Percentiles rank a stretch among this genome's conserved stretches.
Evolutionary conservation across 2,797 vertebrate species (phyloP).

Genomic region (Pelodytes ibericus): DNA sequence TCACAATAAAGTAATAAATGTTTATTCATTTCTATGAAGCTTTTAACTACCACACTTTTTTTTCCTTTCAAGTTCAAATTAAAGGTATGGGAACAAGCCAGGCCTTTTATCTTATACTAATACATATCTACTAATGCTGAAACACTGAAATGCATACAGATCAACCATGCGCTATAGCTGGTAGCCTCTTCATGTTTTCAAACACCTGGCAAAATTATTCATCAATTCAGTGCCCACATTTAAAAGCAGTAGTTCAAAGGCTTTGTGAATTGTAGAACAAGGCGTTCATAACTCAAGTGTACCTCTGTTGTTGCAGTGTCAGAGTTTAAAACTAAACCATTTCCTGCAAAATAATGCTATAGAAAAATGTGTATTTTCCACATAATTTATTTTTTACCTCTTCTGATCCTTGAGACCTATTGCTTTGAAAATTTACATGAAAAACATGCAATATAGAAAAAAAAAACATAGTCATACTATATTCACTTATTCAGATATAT

Average conservation of each 20-base stretch:
- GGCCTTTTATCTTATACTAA: conserved; percentile 78
- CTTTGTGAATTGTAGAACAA: conserved; percentile 72
- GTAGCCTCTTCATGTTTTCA: conserved; percentile 64
- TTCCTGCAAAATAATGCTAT: conserved; percentile 62
- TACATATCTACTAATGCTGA: conserved; percentile 63
- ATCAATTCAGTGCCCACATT: conserved; percentile 84
- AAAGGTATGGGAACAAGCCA: conserved; percentile 78
- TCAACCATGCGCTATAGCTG: conserved; percentile 56
- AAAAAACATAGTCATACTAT: no score
- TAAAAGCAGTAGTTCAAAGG: conserved; percentile 86
- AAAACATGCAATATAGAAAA: no score
- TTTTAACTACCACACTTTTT: conserved; percentile 70
- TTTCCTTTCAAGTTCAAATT: conserved; percentile 80
- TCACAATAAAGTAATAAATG: conserved; percentile 54
- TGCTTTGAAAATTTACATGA: no score
- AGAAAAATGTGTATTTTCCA: not conserved
- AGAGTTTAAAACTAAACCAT: conserved; percentile 66
- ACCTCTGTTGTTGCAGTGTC: conserved; percentile 74
- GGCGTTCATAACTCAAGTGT: conserved; percentile 77
- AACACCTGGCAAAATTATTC: conserved; percentile 87
- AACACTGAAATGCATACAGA: conserved; percentile 64
- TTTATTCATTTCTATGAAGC: conserved; percentile 77
- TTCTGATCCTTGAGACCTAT: no score
- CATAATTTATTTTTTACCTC: not conserved
- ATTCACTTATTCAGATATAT: no score